Percentiles rank a stretch among this genome's conserved stretches.
Evolutionary conservation across 1,140 invertebrate genomes (phyloP).

Genomic region (Drosophila nigrodunni): DNA sequence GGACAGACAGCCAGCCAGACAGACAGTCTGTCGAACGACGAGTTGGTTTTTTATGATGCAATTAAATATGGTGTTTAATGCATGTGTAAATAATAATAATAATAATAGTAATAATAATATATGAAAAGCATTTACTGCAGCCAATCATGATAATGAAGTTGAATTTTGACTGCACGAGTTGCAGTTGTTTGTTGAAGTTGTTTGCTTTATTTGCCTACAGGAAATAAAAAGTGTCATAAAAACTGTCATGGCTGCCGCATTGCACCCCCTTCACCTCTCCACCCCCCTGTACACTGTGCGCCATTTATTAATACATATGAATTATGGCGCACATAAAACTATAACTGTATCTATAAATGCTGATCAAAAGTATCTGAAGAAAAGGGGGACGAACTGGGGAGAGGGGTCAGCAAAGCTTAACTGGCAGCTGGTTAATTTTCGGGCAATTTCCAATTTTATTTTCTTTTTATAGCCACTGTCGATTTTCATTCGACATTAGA

Average conservation of each 20-base stretch:
- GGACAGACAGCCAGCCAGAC: conserved; percentile 40
- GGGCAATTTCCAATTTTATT: conserved; percentile 30
- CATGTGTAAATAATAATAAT: conserved; percentile 78
- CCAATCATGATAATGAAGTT: conserved; percentile 74
- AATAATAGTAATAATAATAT: conserved; percentile 44
- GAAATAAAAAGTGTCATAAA: conserved; percentile 79
- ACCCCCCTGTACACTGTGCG: not conserved
- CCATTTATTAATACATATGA: conserved; percentile 68
- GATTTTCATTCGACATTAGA: conserved; percentile 56
- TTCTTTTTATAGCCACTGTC: conserved; percentile 33
- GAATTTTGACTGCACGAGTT: conserved; percentile 60
- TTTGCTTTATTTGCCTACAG: conserved; percentile 68
- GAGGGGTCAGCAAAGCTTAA: not conserved
- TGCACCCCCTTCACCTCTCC: too few relatives aligned
- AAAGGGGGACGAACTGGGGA: too few relatives aligned
- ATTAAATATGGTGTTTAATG: conserved; percentile 82
- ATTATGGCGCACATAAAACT: conserved; percentile 49
- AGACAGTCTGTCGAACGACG: conserved; percentile 33
- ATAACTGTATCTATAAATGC: conserved; percentile 16
- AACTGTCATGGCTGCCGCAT: conserved; percentile 56
- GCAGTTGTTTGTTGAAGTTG: conserved; percentile 19
- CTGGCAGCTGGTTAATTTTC: conserved; percentile 42
- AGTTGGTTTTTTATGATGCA: conserved; percentile 58
- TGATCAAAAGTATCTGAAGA: not conserved
- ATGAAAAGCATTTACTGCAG: conserved; percentile 73